phyloP scores from a whole-genome alignment of 92 coral and sea anemone genomes.

The Epizoanthus illoricatus region DNA sequence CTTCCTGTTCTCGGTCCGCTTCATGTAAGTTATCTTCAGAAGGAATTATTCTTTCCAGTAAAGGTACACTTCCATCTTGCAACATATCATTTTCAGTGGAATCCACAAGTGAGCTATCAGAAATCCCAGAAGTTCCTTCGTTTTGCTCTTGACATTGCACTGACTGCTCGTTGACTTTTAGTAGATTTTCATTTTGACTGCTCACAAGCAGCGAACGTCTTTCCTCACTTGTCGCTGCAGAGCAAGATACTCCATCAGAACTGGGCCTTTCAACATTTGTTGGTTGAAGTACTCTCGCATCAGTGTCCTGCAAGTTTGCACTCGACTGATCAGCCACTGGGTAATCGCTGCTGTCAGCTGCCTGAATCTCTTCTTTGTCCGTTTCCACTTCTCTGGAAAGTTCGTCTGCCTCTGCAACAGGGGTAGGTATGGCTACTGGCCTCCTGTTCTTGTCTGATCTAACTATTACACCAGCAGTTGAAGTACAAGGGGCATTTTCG shows the following conservation, averaged over 20 bases:
- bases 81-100: slow-evolving; percentile 20
- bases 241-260: slow-evolving; percentile 23
- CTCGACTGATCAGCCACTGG: slow-evolving; percentile 3
- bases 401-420: not conserved
- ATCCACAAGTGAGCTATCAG: slow-evolving; percentile 7
- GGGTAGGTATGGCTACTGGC: no score
- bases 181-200: not conserved
- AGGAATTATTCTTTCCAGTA: not conserved
- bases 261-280: slow-evolving; percentile 2
- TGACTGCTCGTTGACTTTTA: not conserved
- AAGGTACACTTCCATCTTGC: not conserved
- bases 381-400: not conserved
- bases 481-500: slow-evolving; percentile 39
- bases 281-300: not conserved
- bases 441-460: not conserved
- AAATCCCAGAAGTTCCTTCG: not conserved
- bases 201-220: not conserved
- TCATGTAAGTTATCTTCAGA: not conserved
- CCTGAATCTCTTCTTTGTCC: not conserved
- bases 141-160: not conserved
- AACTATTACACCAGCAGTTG: not conserved
- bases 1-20: slow-evolving; percentile 1
- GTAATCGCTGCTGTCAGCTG: slow-evolving; percentile 24
- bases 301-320: not conserved
- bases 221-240: not conserved